These are phyloP conservation scores for Nebria brevicollis DNA, from an alignment of 2,888 invertebrate genomes.

Conservation along the genomic window DNA sequence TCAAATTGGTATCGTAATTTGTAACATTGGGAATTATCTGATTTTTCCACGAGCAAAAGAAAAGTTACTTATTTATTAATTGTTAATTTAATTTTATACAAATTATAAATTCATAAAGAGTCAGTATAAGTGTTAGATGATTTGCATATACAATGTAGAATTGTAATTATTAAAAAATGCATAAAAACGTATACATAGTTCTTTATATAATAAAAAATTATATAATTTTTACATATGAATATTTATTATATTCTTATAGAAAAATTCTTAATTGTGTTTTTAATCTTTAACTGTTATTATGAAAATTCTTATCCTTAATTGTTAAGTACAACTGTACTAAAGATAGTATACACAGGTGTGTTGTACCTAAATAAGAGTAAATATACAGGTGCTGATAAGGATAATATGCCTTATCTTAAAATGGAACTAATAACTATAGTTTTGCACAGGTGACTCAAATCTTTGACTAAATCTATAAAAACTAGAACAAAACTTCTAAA, in stretches of 20 bases:
- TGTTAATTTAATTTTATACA: background rate
- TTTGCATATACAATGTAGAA: background rate
- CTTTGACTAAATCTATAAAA: background rate
- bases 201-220: background rate
- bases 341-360: background rate
- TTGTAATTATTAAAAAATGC: background rate
- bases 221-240: background rate
- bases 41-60: too few species aligned
- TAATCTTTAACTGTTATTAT: background rate
- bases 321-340: background rate
- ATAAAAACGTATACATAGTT: background rate
- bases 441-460: constrained; percentile 1
- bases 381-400: background rate
- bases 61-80: background rate
- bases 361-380: background rate
- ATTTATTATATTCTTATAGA: background rate
- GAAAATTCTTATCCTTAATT: background rate
- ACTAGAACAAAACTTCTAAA: background rate
- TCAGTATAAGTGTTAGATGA: background rate
- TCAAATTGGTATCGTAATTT: too few species aligned
- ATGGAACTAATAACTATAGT: background rate
- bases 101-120: background rate
- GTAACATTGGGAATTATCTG: too few species aligned
- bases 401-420: background rate
- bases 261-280: background rate